phyloP scores from a whole-genome alignment of 2,113 vertebrate genomes.

The Rafetus swinhoei region DNA sequence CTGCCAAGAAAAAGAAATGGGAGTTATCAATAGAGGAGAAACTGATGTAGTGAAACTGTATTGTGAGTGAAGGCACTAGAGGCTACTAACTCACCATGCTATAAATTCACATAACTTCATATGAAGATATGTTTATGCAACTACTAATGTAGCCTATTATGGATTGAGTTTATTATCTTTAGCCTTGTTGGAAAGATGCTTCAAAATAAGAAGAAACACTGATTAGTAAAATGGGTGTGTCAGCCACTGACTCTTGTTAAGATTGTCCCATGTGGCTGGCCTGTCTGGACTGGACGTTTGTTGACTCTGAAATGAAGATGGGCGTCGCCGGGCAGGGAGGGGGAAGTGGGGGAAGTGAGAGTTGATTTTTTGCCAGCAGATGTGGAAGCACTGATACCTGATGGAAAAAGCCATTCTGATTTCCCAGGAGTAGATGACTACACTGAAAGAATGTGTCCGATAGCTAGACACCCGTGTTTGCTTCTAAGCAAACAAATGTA shows the following conservation, averaged over 20 bases:
- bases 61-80: neutral
- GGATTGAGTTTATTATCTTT: neutral
- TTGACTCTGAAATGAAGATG: conserved; percentile 64
- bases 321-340: conserved; percentile 1
- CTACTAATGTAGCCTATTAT: neutral
- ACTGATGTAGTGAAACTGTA: neutral
- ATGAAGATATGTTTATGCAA: neutral
- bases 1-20: conserved; percentile 22
- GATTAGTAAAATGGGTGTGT: conserved; percentile 70
- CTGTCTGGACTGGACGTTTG: conserved; percentile 54
- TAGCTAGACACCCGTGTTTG: neutral
- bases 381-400: conserved; percentile 3
- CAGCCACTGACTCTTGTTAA: conserved; percentile 35
- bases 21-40: conserved; percentile 33
- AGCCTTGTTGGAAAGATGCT: neutral
- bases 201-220: neutral
- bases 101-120: neutral
- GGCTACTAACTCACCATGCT: neutral
- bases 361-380: conserved; percentile 31
- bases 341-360: neutral
- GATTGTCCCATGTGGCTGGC: conserved; percentile 4
- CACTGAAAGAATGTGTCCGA: conserved; percentile 7
- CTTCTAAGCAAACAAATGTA: neutral
- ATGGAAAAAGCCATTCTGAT: neutral
- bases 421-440: neutral